Evolutionary conservation across 53 echinoderm and acorn worm genomes (phyloP).

Genomic region (Zoroaster sp.): DNA sequence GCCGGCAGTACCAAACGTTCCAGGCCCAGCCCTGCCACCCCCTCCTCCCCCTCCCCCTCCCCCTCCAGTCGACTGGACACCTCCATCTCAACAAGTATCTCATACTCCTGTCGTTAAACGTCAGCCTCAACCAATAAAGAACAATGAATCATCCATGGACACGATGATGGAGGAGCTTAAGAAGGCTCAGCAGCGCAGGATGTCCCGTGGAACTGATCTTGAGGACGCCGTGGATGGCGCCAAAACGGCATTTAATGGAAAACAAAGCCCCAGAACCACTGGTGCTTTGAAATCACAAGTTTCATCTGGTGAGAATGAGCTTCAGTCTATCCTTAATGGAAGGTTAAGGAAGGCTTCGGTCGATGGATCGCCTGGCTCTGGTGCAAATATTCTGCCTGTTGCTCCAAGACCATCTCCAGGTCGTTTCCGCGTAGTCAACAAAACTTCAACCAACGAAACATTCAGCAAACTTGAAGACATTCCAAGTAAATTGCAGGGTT

Average conservation of each 20-base stretch:
- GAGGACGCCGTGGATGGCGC: neutral
- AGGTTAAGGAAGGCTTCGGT: slow-evolving; percentile 15
- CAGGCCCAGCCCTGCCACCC: neutral
- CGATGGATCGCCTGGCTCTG: slow-evolving; percentile 15
- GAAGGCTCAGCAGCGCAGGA: slow-evolving; percentile 59
- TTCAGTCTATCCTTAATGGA: slow-evolving; percentile 21
- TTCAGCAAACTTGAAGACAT: slow-evolving; percentile 60
- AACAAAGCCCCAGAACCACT: slow-evolving; percentile 3
- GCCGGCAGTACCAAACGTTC: slow-evolving; percentile 18
- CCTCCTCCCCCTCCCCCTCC: slow-evolving; percentile 70
- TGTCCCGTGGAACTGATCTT: slow-evolving; percentile 28
- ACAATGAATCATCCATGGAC: slow-evolving; percentile 17
- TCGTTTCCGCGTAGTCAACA: neutral
- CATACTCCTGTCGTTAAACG: slow-evolving; percentile 16
- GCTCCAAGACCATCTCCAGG: slow-evolving; percentile 4
- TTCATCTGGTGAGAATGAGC: slow-evolving; percentile 10
- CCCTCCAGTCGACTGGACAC: slow-evolving; percentile 42
- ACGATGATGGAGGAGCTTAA: slow-evolving; percentile 73
- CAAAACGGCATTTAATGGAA: neutral
- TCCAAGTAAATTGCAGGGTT: slow-evolving; percentile 68
- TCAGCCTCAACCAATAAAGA: slow-evolving; percentile 16
- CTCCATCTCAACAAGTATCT: slow-evolving; percentile 55
- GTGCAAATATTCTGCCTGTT: slow-evolving; percentile 43
- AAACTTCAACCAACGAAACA: neutral
- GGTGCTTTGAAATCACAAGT: neutral